These are phyloP conservation scores for Meles meles DNA, from an alignment of 2,113 vertebrate species.

Conservation along the genomic window DNA sequence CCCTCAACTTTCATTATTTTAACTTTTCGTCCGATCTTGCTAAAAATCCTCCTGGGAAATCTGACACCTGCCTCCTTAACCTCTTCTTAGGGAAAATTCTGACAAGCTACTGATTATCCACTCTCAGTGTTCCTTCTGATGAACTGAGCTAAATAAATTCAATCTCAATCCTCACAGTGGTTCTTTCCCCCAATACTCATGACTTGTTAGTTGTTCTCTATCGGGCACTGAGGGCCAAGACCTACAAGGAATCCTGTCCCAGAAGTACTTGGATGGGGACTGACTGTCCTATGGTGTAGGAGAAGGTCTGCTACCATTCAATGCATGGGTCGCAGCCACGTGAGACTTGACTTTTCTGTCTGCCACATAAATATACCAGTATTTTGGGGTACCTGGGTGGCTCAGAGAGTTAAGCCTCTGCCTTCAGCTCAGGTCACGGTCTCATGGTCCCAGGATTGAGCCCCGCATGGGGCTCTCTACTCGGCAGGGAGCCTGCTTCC, in stretches of 20 bases:
- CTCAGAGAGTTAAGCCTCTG: too few species aligned
- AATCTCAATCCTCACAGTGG: not conserved
- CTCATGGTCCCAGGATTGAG: too few species aligned
- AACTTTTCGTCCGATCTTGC: not conserved
- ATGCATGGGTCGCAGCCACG: not conserved
- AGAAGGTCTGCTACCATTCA: not conserved
- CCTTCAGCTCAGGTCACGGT: too few species aligned
- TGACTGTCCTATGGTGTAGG: not conserved
- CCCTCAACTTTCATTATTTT: too few species aligned
- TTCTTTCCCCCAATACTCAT: not conserved
- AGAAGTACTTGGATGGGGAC: not conserved
- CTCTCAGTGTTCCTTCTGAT: not conserved
- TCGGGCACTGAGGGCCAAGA: not conserved
- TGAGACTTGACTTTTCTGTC: not conserved
- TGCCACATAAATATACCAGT: not conserved
- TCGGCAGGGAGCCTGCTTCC: too few species aligned
- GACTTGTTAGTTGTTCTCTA: not conserved
- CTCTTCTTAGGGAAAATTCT: not conserved
- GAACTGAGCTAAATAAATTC: not conserved
- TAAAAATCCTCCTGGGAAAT: not conserved
- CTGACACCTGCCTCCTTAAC: not conserved
- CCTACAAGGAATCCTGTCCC: not conserved
- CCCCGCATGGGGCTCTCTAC: too few species aligned
- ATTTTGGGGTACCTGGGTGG: too few species aligned
- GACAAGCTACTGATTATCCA: not conserved